Percentiles rank a stretch among this genome's conserved stretches.
phyloP scores from a whole-genome alignment of 2,888 invertebrate species.

The Drosophila nigritarsus region DNA sequence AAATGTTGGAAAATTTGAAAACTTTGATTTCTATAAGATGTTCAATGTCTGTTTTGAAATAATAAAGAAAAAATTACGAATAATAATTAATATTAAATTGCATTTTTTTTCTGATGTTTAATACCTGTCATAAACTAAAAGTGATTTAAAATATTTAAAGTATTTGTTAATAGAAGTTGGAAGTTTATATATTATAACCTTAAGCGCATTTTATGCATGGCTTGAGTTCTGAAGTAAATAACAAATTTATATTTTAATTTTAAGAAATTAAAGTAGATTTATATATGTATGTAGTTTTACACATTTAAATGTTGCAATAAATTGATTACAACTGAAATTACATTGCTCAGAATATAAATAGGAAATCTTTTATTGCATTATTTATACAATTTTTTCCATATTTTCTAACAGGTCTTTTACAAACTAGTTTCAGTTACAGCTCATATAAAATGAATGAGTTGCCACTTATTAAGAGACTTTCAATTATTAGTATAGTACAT shows the following conservation, averaged over 20 bases:
- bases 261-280: neutral
- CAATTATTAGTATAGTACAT: constrained; percentile 24
- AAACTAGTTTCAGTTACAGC: constrained; percentile 50
- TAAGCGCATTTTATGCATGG: neutral
- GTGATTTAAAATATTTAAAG: neutral
- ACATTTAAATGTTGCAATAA: neutral
- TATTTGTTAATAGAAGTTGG: neutral
- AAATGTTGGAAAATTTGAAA: neutral
- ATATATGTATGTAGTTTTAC: too few relatives aligned
- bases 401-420: constrained; percentile 14
- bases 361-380: neutral
- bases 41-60: neutral
- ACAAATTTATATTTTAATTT: neutral
- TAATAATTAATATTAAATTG: neutral
- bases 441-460: constrained; percentile 33
- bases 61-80: neutral
- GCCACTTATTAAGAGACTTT: constrained; percentile 35
- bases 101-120: neutral
- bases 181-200: neutral
- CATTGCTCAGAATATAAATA: neutral
- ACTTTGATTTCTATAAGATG: neutral
- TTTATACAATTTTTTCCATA: neutral
- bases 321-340: neutral
- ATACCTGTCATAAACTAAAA: neutral
- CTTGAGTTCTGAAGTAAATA: neutral